These are phyloP conservation scores for Palythoa grandiflora DNA, from an alignment of 92 coral and sea anemone species.

Conservation along the genomic window DNA sequence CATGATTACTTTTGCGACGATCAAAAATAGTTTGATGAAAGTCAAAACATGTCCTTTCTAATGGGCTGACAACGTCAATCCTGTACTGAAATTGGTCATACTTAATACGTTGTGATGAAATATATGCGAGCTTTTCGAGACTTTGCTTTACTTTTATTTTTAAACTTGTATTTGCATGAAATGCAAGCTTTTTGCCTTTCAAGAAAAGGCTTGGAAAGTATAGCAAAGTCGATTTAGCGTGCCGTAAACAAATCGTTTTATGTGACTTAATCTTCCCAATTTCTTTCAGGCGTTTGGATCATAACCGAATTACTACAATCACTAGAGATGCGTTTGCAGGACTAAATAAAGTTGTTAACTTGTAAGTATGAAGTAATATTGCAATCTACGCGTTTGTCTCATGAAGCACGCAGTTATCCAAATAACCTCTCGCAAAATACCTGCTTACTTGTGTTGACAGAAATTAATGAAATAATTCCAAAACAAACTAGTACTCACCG, in stretches of 20 bases:
- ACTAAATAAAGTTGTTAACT: slow-evolving; percentile 47
- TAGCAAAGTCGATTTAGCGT: neutral
- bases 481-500: neutral
- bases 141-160: too few relatives aligned
- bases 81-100: too few relatives aligned
- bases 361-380: slow-evolving; percentile 69
- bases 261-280: neutral
- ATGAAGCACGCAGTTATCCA: neutral
- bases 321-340: slow-evolving; percentile 75
- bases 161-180: neutral
- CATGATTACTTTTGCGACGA: too few relatives aligned
- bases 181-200: too few relatives aligned
- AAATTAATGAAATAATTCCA: neutral
- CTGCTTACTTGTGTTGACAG: neutral
- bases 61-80: too few relatives aligned
- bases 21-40: too few relatives aligned
- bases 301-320: slow-evolving; percentile 80
- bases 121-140: neutral
- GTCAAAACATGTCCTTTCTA: too few relatives aligned
- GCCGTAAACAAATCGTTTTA: neutral
- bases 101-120: neutral
- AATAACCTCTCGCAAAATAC: neutral
- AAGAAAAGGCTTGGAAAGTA: neutral
- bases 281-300: slow-evolving; percentile 78
- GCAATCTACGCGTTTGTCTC: neutral